Evolutionary conservation across 2,113 vertebrate species (phyloP).

Genomic region (Myrmecophaga tridactyla): DNA sequence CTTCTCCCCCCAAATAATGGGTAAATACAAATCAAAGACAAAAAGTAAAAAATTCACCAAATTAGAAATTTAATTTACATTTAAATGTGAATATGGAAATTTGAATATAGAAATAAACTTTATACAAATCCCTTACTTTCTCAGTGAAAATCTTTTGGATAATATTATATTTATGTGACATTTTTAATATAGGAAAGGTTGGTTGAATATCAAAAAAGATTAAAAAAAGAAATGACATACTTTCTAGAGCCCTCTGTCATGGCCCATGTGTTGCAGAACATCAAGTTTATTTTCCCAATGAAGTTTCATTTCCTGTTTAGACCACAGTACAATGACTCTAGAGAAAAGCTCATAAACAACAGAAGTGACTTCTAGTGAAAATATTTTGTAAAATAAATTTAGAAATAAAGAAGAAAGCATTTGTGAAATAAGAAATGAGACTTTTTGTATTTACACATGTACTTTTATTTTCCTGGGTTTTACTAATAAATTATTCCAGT

Average conservation of each 20-base stretch:
- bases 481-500: constrained; percentile 55
- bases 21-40: constrained; percentile 3
- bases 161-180: neutral
- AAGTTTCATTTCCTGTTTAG: constrained; percentile 67
- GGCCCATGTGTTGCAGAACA: constrained; percentile 65
- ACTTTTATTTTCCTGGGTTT: constrained; percentile 59
- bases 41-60: neutral
- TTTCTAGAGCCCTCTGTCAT: constrained; percentile 73
- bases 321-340: constrained; percentile 61
- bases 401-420: neutral
- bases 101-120: neutral
- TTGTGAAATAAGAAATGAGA: constrained; percentile 68
- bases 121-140: constrained; percentile 45
- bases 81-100: too few species aligned
- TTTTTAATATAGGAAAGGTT: constrained; percentile 9
- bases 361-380: constrained; percentile 49
- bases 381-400: constrained; percentile 58
- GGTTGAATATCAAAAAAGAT: constrained; percentile 60
- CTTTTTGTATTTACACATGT: constrained; percentile 45
- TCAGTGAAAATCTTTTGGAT: neutral
- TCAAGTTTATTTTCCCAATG: constrained; percentile 76
- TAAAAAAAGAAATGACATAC: constrained; percentile 52
- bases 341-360: constrained; percentile 64
- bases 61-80: constrained; percentile 8
- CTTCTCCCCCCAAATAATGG: neutral